A percentile compares a stretch with the other conserved stretches of the same genome.
phyloP scores from a whole-genome alignment of 2,888 invertebrate genomes.

The Onthophagus sagittarius region DNA sequence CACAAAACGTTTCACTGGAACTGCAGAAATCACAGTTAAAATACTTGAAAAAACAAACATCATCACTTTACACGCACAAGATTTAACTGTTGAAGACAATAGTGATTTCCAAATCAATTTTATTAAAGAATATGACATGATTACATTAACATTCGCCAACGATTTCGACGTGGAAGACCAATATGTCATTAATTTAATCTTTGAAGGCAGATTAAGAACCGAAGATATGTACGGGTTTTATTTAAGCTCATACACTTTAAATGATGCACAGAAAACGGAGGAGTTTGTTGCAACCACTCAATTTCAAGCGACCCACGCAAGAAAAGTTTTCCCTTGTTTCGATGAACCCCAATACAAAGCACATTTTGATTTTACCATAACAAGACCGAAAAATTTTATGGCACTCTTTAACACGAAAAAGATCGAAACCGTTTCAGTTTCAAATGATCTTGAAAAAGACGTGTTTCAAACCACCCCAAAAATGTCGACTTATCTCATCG shows the following conservation, averaged over 20 bases:
- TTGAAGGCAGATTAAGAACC: slow-evolving; percentile 34
- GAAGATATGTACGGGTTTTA: slow-evolving; percentile 52
- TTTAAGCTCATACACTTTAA: slow-evolving; percentile 47
- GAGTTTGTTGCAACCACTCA: slow-evolving; percentile 60
- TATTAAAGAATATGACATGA: background rate
- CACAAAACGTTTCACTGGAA: slow-evolving; percentile 19
- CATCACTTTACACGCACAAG: slow-evolving; percentile 16
- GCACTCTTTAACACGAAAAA: slow-evolving; percentile 14
- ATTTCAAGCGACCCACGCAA: slow-evolving; percentile 64
- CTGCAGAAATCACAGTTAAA: slow-evolving; percentile 14
- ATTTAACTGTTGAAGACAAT: background rate
- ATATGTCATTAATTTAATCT: slow-evolving; percentile 30
- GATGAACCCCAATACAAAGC: slow-evolving; percentile 59
- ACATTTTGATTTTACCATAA: slow-evolving; percentile 47
- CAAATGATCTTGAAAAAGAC: slow-evolving; percentile 39
- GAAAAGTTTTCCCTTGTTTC: slow-evolving; percentile 74
- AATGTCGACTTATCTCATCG: slow-evolving; percentile 86
- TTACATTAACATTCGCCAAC: background rate
- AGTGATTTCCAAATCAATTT: background rate
- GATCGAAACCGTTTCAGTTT: background rate
- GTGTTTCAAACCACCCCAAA: slow-evolving; percentile 48
- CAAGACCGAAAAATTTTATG: slow-evolving; percentile 34
- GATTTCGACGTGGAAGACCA: background rate
- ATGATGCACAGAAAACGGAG: slow-evolving; percentile 29
- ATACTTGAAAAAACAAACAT: background rate